phyloP scores from a whole-genome alignment of 1,140 invertebrate species.

The Megalonaias nervosa region DNA sequence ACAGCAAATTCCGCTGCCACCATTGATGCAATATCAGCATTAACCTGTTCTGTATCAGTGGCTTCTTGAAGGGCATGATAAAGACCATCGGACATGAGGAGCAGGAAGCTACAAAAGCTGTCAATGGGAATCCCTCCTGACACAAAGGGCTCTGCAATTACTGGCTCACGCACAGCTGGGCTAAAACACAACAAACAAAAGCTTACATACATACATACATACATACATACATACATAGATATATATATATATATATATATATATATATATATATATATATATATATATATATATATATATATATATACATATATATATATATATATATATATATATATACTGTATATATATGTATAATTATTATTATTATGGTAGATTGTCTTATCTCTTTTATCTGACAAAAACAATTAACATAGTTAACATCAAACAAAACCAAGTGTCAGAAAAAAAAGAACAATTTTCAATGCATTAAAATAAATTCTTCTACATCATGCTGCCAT shows the following conservation, averaged over 20 bases:
- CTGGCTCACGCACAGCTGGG: conserved; percentile 81
- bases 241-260: conserved; percentile 67
- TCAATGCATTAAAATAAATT: too few relatives aligned
- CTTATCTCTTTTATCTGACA: too few relatives aligned
- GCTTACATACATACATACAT: conserved; percentile 37
- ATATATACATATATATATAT: conserved; percentile 29
- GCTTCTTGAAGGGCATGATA: conserved; percentile 89
- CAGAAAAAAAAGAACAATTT: too few relatives aligned
- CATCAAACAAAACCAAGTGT: too few relatives aligned
- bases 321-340: conserved; percentile 8
- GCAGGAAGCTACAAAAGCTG: conserved; percentile 83
- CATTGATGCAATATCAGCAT: conserved; percentile 65
- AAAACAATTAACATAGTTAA: too few relatives aligned
- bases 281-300: conserved; percentile 31
- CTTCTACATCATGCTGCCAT: too few relatives aligned
- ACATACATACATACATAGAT: conserved; percentile 72
- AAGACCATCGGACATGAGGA: conserved; percentile 88
- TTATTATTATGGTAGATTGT: neutral
- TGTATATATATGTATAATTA: too few relatives aligned
- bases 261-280: conserved; percentile 31
- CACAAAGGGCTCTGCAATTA: conserved; percentile 88
- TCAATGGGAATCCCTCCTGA: conserved; percentile 83
- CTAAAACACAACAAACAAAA: conserved; percentile 47
- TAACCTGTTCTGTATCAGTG: conserved; percentile 76
- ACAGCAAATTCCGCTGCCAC: conserved; percentile 80